Percentiles rank a stretch among this genome's conserved stretches.
phyloP scores from a whole-genome alignment of 2,888 invertebrate genomes.

The Podabrus alpinus region DNA sequence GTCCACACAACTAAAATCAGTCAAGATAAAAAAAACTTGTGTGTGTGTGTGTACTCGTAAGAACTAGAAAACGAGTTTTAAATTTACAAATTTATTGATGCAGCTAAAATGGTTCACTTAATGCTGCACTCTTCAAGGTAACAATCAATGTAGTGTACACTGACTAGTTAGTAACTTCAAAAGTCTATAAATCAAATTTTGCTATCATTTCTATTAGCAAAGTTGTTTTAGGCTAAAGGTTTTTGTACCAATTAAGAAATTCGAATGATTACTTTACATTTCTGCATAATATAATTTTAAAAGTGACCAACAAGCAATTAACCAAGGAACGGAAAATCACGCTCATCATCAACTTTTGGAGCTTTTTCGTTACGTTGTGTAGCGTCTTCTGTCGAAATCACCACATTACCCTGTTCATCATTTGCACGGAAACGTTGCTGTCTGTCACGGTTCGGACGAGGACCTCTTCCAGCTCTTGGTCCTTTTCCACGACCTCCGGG shows the following conservation, averaged over 20 bases:
- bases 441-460: constrained; percentile 32
- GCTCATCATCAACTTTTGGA: constrained; percentile 93
- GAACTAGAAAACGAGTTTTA: background rate
- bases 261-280: constrained; percentile 36
- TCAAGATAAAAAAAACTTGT: background rate
- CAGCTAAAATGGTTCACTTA: constrained; percentile 27
- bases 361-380: constrained; percentile 53
- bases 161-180: constrained; percentile 52
- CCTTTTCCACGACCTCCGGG: constrained; percentile 66
- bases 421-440: constrained; percentile 48
- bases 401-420: constrained; percentile 39
- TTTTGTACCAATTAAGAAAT: constrained; percentile 51
- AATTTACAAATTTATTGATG: too few relatives aligned
- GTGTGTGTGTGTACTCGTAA: background rate
- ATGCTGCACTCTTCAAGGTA: background rate
- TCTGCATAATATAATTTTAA: constrained; percentile 25
- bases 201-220: constrained; percentile 37
- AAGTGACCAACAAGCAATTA: constrained; percentile 55
- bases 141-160: constrained; percentile 41
- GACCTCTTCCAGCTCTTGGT: constrained; percentile 56
- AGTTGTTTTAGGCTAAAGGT: constrained; percentile 42
- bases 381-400: background rate
- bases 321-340: constrained; percentile 92
- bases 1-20: background rate
- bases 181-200: constrained; percentile 48